Conservation (phyloP, 2,113 vertebrate genomes). For the Aramus guarauna region DNA sequence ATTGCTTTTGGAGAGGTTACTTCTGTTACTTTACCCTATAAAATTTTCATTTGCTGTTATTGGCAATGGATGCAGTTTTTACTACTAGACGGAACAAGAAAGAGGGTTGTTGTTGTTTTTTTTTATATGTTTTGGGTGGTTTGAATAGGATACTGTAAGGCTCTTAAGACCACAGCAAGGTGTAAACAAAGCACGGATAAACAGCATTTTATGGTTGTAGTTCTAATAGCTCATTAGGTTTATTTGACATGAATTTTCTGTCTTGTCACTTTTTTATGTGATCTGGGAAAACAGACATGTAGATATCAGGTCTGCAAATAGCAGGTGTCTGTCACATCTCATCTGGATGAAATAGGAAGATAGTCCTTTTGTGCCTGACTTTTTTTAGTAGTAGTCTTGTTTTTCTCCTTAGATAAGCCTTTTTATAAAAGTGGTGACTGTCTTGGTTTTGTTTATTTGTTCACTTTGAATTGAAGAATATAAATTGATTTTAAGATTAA, state of each 20-base stretch:
- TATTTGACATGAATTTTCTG: background rate
- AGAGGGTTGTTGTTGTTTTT: too few species aligned
- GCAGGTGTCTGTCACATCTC: background rate
- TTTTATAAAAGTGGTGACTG: background rate
- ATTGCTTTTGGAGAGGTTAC: background rate
- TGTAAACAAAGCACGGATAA: background rate
- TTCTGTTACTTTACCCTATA: accelerated
- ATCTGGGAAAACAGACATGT: background rate
- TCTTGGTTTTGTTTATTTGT: background rate
- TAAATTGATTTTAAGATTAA: background rate
- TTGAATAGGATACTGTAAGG: background rate
- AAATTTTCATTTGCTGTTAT: background rate
- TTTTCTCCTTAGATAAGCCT: background rate
- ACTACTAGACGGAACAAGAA: background rate
- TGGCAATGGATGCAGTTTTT: background rate
- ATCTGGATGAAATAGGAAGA: background rate
- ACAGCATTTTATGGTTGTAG: background rate
- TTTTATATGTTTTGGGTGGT: background rate
- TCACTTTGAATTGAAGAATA: background rate
- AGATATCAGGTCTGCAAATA: background rate
- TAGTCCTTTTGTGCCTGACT: background rate
- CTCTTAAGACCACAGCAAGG: background rate
- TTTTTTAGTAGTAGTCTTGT: background rate
- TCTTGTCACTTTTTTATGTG: background rate
- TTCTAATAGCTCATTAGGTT: background rate